Percentiles rank a stretch among this genome's conserved stretches.
Conservation (phyloP, 2,888 invertebrate genomes). For the Silvanus unidentatus region DNA sequence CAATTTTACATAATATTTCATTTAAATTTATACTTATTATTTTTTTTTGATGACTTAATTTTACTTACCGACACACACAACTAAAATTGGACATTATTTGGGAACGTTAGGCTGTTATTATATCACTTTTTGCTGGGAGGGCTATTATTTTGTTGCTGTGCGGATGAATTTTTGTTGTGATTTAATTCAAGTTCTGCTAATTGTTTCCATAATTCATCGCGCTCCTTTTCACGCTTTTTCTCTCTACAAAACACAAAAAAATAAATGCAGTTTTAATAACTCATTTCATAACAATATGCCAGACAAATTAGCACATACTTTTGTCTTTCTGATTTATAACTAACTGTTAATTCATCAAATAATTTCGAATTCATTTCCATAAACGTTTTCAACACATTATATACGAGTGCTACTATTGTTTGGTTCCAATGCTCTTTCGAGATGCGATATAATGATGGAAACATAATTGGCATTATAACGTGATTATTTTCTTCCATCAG, state of each 20-base stretch:
- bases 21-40: constrained; percentile 2
- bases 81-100: constrained; percentile 31
- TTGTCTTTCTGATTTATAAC: constrained; percentile 98
- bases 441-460: constrained; percentile 97
- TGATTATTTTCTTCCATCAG: constrained; percentile 98
- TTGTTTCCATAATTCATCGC: constrained; percentile 97
- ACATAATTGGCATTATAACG: constrained; percentile 99
- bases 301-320: constrained; percentile 66
- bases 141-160: constrained; percentile 33
- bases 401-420: constrained; percentile 97
- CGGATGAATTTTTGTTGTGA: constrained; percentile 50
- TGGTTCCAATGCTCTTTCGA: constrained; percentile 99
- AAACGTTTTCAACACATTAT: constrained; percentile 99
- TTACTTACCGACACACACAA: constrained; percentile 26
- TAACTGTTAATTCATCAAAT: constrained; percentile 97
- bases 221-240: constrained; percentile 92
- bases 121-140: constrained; percentile 46
- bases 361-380: constrained; percentile 99
- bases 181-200: constrained; percentile 83
- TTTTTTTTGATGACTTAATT: constrained; percentile 11
- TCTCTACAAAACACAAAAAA: constrained; percentile 56
- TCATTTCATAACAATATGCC: not conserved
- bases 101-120: constrained; percentile 32
- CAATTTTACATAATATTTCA: not conserved
- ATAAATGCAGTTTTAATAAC: not conserved